Evolutionary conservation across 1,140 invertebrate species (phyloP), one percentile per base, ranked within the genome.

Genomic region (Varroa destructor): DNA sequence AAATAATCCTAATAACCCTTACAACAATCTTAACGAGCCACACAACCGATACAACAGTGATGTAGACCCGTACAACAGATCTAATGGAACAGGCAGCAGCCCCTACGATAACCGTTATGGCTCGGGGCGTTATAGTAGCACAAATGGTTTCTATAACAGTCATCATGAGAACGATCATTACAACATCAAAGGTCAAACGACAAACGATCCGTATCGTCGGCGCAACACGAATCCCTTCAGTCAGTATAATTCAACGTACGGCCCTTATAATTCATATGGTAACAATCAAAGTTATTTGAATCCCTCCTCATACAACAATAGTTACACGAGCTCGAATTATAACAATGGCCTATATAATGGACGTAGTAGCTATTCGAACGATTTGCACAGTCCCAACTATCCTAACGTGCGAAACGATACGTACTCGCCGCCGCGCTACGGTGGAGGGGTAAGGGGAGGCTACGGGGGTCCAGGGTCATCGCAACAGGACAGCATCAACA

Each of bases 361-460:
- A 12, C 25, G 40, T 12, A 67, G 46, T 46, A 67, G 61, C 46
- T 43, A 67, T 46, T 14, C 40, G 12, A 67, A 67, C 40, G 42
- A 58, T 58, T 40, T 40, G 42, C 42, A 58, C 57, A 67, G 46
- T 67, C 61, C 61, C 14, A 46, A 36, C 14, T 67, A 67, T 67
- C 61, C 61, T 43, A 46, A 67, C 61, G 1, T 12, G 40, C 61
- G 61, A 12, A 67, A 67, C 61, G 61, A 67, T 12, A 36, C 61
- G 12, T 67, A 67, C 37, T 25, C 37, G 40, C 61, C 61, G 46
- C 40, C 40, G 12, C 61, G 61, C 8, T 67, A 67, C 61, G 61
- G 61, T 67, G 61, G 46, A 51, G 46, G 61, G 61, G 61, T 67
- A 40, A 40, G 61, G 61, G 61, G 61, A 43, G 61, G 61, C 40